Percentiles rank a stretch among this genome's conserved stretches.
Evolutionary conservation across 2,797 vertebrate genomes (phyloP).

Genomic region (Dendrocincla tyrannina): DNA sequence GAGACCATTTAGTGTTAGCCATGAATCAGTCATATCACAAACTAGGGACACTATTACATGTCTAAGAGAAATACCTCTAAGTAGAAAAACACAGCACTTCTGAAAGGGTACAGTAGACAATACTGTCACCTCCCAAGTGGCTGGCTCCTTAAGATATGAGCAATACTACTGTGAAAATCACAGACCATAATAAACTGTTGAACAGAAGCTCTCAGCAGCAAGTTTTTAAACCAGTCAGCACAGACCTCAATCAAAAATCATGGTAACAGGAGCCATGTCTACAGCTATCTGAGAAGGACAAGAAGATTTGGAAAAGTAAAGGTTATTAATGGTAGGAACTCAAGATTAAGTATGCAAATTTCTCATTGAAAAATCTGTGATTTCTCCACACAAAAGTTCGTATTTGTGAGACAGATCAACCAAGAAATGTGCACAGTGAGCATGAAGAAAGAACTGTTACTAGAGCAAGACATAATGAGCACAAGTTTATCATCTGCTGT

Average conservation of each 20-base stretch:
- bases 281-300: not conserved
- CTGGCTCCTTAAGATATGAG: not conserved
- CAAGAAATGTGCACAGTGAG: not conserved
- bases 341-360: not conserved
- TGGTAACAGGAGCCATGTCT: not conserved
- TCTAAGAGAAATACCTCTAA: not conserved
- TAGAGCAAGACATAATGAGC: not conserved
- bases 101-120: not conserved
- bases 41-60: not conserved
- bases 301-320: not conserved
- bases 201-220: not conserved
- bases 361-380: not conserved
- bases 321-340: not conserved
- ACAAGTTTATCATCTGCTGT: not conserved
- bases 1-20: fast-evolving
- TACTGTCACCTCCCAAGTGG: not conserved
- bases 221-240: not conserved
- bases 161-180: not conserved
- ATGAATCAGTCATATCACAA: fast-evolving
- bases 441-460: not conserved
- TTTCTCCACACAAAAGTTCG: not conserved
- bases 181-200: not conserved
- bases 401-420: not conserved
- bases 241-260: not conserved
- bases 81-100: not conserved